Base-by-base conservation (phyloP, 2,113 vertebrate species). In the Oryzias woworae region DNA sequence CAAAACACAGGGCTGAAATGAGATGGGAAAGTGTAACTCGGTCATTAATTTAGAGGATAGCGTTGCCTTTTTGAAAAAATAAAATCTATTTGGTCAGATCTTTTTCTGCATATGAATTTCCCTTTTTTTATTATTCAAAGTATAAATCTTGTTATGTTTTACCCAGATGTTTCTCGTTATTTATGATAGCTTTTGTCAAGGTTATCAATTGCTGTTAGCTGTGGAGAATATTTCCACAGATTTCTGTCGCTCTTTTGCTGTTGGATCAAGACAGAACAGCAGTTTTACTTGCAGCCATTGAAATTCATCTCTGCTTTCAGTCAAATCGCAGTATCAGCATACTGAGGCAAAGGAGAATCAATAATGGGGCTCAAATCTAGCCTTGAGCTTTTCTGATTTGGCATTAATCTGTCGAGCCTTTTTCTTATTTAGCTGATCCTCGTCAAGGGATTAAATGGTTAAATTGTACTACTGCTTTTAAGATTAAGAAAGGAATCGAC, bases 381-480 rank as follows among this genome's bases (percentile, higher is more conserved):
- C 83, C 58, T 62, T 43, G 41, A 78, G 81, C 73, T 54, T 71
- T 78, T 88, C 81, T 82, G 83, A 88, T 89, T 82, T 69, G 81
- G 77, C 80, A 77, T 91, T 87, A 89, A 87, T 87, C 81, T 85
- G 80, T 62, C 58, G 51, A 77, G 78, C 73, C 71, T 65, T 63
- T 68, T 77, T 81, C 73, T 69, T 70, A 26, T 85, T 82, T 78
- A 73, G 69, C 65, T 16, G 16, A 61, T 73, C 57, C 75, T 73
- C 76, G 68, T 77, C 64, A 3, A 71, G 68, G 77, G 85, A 90
- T 88, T 83, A 86, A 87, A 85, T 60, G 67, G 81, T 87, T 87
- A 82, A 83, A 87, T 69, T 82, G 78, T 66, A 31, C 54, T 20
- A 55, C 49, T 53, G 55, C 52, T 78, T 66, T 53, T 18, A 46